phyloP scores from a whole-genome alignment of 2,888 invertebrate species.

The Tiphia femorata region DNA sequence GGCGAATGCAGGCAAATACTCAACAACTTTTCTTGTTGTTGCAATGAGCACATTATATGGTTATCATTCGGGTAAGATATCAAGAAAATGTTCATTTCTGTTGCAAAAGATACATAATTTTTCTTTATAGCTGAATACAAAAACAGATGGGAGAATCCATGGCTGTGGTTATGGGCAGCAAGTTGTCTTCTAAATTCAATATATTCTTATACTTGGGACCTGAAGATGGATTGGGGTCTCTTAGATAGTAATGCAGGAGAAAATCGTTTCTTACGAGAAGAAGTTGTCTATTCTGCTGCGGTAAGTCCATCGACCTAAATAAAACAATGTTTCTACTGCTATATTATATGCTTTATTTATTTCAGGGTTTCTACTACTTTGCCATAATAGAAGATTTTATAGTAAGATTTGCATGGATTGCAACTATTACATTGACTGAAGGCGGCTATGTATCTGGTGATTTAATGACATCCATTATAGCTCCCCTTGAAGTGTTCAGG shows the following conservation, averaged over 20 bases:
- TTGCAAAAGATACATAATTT: not conserved
- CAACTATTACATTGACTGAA: constrained; percentile 88
- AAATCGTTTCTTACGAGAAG: constrained; percentile 91
- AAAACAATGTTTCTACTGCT: not conserved
- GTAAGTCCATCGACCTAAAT: constrained; percentile 72
- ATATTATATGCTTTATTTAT: constrained; percentile 7
- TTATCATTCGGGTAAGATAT: constrained; percentile 74
- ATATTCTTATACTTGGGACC: constrained; percentile 98
- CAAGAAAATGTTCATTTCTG: not conserved
- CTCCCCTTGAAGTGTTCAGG: constrained; percentile 91
- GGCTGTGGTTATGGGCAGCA: constrained; percentile 90
- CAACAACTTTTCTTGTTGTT: constrained; percentile 96
- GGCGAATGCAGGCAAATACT: constrained; percentile 98
- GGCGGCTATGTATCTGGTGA: constrained; percentile 82
- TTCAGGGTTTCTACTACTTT: constrained; percentile 93
- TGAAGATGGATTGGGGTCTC: constrained; percentile 99
- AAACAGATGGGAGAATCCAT: constrained; percentile 82
- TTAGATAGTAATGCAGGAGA: constrained; percentile 93
- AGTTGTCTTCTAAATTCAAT: constrained; percentile 89
- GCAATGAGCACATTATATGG: constrained; percentile 82
- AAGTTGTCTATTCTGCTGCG: constrained; percentile 93
- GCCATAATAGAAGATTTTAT: constrained; percentile 96
- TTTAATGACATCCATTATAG: constrained; percentile 85
- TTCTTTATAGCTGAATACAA: constrained; percentile 66
- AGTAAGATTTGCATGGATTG: constrained; percentile 93